Base-by-base conservation (phyloP, 1,140 invertebrate genomes). In the Sminthurinus signatus region DNA sequence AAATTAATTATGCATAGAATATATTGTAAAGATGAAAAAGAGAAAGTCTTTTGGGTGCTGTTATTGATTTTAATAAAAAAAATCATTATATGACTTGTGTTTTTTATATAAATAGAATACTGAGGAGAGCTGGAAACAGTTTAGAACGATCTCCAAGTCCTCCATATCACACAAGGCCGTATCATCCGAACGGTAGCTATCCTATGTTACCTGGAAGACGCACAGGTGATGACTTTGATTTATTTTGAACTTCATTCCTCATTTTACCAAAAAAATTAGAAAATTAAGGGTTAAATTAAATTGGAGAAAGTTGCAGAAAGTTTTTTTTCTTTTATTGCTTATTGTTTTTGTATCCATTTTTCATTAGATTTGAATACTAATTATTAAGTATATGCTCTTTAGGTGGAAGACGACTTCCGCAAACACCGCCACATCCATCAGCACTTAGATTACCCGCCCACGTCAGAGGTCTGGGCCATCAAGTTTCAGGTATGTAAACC, bases 351-450 rank as follows among this genome's bases (percentile, higher is more conserved):
- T n/a, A n/a, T n/a, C n/a, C n/a, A n/a, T n/a, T n/a, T n/a, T n/a
- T n/a, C n/a, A n/a, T n/a, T n/a, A n/a, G n/a, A n/a, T n/a, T n/a
- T n/a, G n/a, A n/a, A n/a, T n/a, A n/a, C n/a, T n/a, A n/a, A n/a
- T n/a, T n/a, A n/a, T n/a, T n/a, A n/a, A n/a, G n/a, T n/a, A n/a
- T n/a, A 39, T 17, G 36, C 21, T 48, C 27, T 31, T 54, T 64
- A 57, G 73, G 75, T 66, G 73, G 75, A 17, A 64, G 77, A 57
- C 73, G 74, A 39, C 70, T 80, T 44, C 80, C 80, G 21, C 71
- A 76, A 39, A 81, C 80, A n/a, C 80, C 81, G 15, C 79, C 78
- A 39, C 79, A 81, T 64, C 78, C 79, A 5, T 78, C 78, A 17
- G 76, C 77, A 14, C 71, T 80, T 42, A 63, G 52, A 19, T 60